Base-by-base conservation (phyloP, 2,888 invertebrate genomes). In the Ommatoiulus sabulosus region DNA sequence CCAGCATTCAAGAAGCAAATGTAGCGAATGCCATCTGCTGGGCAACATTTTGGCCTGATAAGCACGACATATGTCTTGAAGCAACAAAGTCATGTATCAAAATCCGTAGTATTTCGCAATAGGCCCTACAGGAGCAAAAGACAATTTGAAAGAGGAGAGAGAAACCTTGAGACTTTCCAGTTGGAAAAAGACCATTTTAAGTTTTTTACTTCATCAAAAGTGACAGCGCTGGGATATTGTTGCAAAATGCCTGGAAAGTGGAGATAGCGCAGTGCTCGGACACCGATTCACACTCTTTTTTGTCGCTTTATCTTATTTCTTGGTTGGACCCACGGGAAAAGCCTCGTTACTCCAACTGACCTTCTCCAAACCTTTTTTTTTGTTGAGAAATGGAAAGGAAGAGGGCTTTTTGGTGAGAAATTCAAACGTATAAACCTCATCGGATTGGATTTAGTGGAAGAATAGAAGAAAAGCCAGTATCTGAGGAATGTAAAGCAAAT, bases 131-230 rank as follows among this genome's bases (percentile, higher is more conserved):
- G 24, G 12, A 7, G 15, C 20, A 24, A 3, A 7, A 72, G 72
- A 24, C 72, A 72, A 72, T 72, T 72, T 72, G 12, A 72, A 72
- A 72, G 72, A 5, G 8, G 24, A 20, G 72, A 20, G 72, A 72
- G 24, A 63, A 72, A 72, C 72, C 72, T 72, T 72, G 72, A 72
- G 72, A 72, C 8, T 72, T 72, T 20, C 72, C 72, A 72, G 1
- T 24, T 72, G 20, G 72, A 72, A 72, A 72, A 72, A 20, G 72
- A 72, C 72, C 85, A 46, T 85, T 85, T 85, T 46, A n/a, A 44
- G 85, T 85, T 44, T 85, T 85, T 85, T 85, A 44, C 85, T 85
- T 85, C 85, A 85, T 85, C 85, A 44, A 85, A 85, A 85, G 85
- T 85, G 85, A 85, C 85, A 85, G 46, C 85, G 44, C 17, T 12